Evolutionary conservation across 1,140 invertebrate species (phyloP).

Genomic region (Hermatobates lingyangjiaoensis): DNA sequence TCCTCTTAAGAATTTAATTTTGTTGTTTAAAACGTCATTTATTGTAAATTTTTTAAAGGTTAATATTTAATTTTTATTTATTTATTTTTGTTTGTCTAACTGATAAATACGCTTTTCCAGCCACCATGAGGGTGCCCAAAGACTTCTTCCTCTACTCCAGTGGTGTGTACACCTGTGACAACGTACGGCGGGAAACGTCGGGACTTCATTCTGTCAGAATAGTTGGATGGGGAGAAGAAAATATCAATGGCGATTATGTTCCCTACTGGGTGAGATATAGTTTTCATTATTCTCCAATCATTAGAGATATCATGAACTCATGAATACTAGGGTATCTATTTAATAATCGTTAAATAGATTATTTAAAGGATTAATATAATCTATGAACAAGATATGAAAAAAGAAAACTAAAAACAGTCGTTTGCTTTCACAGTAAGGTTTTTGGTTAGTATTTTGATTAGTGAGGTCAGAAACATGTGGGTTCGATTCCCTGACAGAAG

Average conservation of each 20-base stretch:
- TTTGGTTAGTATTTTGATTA: too few relatives aligned
- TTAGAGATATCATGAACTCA: neutral
- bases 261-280: slow-evolving; percentile 70
- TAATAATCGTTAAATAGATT: neutral
- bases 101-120: slow-evolving; percentile 28
- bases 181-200: slow-evolving; percentile 29
- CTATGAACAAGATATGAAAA: neutral
- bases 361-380: neutral
- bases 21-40: too few relatives aligned
- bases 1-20: too few relatives aligned
- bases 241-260: slow-evolving; percentile 26
- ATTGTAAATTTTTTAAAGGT: too few relatives aligned
- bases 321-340: neutral
- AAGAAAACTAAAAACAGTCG: neutral
- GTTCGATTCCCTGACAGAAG: too few relatives aligned
- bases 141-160: slow-evolving; percentile 77
- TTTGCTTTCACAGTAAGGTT: too few relatives aligned
- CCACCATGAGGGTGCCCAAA: slow-evolving; percentile 68
- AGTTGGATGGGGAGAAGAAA: slow-evolving; percentile 74
- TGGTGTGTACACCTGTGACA: slow-evolving; percentile 59
- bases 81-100: too few relatives aligned
- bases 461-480: too few relatives aligned
- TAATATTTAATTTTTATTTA: too few relatives aligned
- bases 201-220: slow-evolving; percentile 73
- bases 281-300: neutral